phyloP scores from a whole-genome alignment of 30 jellyfish, hydroid and myxozoan species.

The Chrysaora quinquecirrha region DNA sequence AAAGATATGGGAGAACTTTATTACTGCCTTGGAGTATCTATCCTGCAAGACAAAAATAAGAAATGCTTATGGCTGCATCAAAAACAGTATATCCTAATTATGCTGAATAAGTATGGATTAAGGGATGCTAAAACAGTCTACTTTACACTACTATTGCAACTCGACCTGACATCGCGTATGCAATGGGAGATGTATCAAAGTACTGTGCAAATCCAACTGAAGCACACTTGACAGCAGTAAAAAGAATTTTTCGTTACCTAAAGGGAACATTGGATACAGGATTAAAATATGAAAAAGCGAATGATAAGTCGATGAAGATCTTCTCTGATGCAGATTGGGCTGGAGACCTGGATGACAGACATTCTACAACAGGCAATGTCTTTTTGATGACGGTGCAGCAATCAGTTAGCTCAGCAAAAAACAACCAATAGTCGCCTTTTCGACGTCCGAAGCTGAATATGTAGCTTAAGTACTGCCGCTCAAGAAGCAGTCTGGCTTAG shows the following conservation, averaged over 20 bases:
- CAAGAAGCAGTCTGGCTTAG: too few relatives aligned
- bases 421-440: constrained; percentile 21
- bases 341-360: constrained; percentile 45
- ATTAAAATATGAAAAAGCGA: not conserved
- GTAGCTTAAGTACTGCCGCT: too few relatives aligned
- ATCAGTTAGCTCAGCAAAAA: constrained; percentile 50
- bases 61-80: constrained; percentile 20
- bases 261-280: constrained; percentile 26
- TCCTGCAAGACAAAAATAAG: not conserved
- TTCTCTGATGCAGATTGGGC: constrained; percentile 42
- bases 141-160: too few relatives aligned
- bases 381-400: constrained; percentile 34
- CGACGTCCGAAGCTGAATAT: constrained; percentile 48
- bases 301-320: not conserved
- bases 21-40: constrained; percentile 17
- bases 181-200: constrained; percentile 33
- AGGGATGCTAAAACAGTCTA: too few relatives aligned
- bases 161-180: constrained; percentile 40
- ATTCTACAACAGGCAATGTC: constrained; percentile 8
- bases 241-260: constrained; percentile 44
- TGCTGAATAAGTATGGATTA: constrained; percentile 15
- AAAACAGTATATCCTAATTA: not conserved
- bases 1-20: constrained; percentile 40
- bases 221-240: too few relatives aligned
- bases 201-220: too few relatives aligned